Conservation (phyloP, 1,140 invertebrate genomes). For the Ceratina calcarata region DNA sequence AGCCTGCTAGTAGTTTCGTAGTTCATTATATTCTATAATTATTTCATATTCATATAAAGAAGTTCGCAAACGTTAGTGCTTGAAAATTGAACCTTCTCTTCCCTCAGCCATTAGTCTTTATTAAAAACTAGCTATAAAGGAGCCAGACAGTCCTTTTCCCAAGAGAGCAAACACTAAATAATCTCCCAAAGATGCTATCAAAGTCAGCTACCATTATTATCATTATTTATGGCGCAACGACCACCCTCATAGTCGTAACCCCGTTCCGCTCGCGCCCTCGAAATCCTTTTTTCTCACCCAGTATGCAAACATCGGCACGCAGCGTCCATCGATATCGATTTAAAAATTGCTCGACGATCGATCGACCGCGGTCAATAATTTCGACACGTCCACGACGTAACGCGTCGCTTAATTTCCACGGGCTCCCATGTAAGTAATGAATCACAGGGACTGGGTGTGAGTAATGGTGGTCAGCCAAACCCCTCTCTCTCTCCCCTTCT, state of each 20-base stretch:
- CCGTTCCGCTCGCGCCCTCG: neutral
- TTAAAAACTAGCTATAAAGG: neutral
- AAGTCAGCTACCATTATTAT: neutral
- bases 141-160: too few relatives aligned
- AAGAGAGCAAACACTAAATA: neutral
- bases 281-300: constrained; percentile 2
- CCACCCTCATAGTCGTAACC: neutral
- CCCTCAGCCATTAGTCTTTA: neutral
- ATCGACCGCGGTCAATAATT: constrained; percentile 23
- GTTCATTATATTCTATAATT: too few relatives aligned
- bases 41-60: too few relatives aligned
- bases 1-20: too few relatives aligned
- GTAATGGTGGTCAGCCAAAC: constrained; percentile 40
- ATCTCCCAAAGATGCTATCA: neutral
- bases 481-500: too few relatives aligned
- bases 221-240: neutral
- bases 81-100: neutral
- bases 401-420: constrained; percentile 55
- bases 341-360: constrained; percentile 3
- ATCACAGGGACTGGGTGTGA: constrained; percentile 51
- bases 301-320: neutral
- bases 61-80: too few relatives aligned
- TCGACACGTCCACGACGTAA: constrained; percentile 38
- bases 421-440: constrained; percentile 47
- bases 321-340: too few relatives aligned